These are phyloP conservation scores for Catocala nupta DNA, from an alignment of 2,888 invertebrate genomes.

Conservation along the genomic window DNA sequence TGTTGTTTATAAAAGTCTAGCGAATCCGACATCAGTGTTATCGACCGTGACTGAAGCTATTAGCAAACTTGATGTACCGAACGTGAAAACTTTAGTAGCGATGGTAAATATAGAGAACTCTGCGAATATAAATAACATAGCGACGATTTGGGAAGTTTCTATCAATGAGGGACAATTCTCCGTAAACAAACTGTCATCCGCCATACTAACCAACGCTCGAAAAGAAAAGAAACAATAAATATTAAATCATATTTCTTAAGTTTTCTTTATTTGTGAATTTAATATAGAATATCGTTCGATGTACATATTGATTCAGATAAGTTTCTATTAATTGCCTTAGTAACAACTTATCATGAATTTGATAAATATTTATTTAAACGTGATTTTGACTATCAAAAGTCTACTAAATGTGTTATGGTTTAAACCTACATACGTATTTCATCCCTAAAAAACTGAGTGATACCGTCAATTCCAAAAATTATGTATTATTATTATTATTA, in stretches of 20 bases:
- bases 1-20: constrained; percentile 13
- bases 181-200: constrained; percentile 27
- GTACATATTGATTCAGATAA: no score
- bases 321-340: no score
- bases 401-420: no score
- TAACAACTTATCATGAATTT: no score
- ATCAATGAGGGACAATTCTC: constrained; percentile 36
- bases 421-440: no score
- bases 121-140: constrained; percentile 2
- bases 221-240: constrained; percentile 8
- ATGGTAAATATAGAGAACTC: constrained; percentile 22
- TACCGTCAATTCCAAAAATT: no score
- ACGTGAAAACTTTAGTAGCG: constrained; percentile 37
- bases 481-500: no score
- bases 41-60: constrained; percentile 32
- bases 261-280: constrained; percentile 18
- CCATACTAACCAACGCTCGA: constrained; percentile 11
- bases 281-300: neutral
- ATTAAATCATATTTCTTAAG: neutral
- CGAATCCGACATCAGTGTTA: constrained; percentile 23
- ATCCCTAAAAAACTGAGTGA: no score
- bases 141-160: constrained; percentile 39
- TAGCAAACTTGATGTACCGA: constrained; percentile 21
- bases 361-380: no score
- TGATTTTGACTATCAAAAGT: no score